Evolutionary conservation across 2,888 invertebrate genomes (phyloP), one percentile per base, ranked within the genome.

Genomic region (Epinotia bilunana): DNA sequence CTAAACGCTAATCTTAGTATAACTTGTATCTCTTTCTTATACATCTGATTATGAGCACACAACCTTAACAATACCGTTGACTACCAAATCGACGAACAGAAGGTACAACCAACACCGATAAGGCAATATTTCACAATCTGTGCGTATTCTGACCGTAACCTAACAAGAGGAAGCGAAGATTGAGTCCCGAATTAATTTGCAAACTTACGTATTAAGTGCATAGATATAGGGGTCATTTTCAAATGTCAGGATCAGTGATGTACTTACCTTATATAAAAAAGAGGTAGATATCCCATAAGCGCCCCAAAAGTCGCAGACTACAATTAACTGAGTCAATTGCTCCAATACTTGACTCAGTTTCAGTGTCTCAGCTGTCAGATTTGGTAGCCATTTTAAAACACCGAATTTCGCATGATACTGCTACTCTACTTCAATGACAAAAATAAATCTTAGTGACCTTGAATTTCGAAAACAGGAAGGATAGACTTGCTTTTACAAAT

Each of bases 91-190:
- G 46, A 73, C 63, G 39, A 70, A 73, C 73, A 60, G 33, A 77
- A 73, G 73, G 55, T 77, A 74, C 72, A 75, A 64, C 69, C 68
- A 78, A 77, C 76, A 77, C 57, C 70, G 57, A 79, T 76, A 79
- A 79, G 79, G 79, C 78, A 79, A 43, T 43, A 71, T 63, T 67
- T 76, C 70, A 67, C 57, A 61, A 72, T 70, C 61, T 75, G 75
- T 75, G 75, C 75, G 75, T 72, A 65, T 75, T 57, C 62, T 57
- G 67, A 65, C 61, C 64, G n/a, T 72, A 72, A 20, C 55, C 61
- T 75, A 72, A 46, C 61, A 72, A 71, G 65, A 61, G 53, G 60
- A 75, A 72, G 60, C 23, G 23, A 71, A 57, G 28, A 62, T 74
- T 70, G 63, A 53, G 70, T 64, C 70, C 74, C 74, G 57, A 57